These are phyloP conservation scores for Platyrinchus mystaceus DNA, from an alignment of 2,797 vertebrate genomes.

Conservation along the genomic window DNA sequence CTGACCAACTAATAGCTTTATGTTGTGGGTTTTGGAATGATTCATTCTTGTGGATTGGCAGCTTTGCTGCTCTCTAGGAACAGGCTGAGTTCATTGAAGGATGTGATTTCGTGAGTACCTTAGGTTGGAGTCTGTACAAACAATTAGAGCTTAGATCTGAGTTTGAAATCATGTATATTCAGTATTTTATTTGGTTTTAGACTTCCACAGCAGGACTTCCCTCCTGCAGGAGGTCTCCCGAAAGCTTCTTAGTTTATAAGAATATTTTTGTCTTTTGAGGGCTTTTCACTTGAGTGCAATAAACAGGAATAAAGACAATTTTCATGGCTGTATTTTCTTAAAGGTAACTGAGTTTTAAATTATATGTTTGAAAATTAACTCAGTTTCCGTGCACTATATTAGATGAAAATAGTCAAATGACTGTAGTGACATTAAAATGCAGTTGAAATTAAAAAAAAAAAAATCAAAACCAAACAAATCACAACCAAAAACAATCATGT, in stretches of 20 bases:
- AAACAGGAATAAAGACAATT: not conserved
- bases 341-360: not conserved
- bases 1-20: conserved; percentile 57
- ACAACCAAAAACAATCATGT: not conserved
- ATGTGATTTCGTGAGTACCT: conserved; percentile 2
- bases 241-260: not conserved
- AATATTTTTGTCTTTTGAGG: not conserved
- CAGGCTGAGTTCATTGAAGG: conserved; percentile 7
- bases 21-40: conserved; percentile 49
- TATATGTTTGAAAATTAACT: not conserved
- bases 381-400: not conserved
- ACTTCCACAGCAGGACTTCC: not conserved
- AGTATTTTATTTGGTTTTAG: not conserved
- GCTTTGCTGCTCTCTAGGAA: conserved; percentile 64
- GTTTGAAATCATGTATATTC: not conserved
- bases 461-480: not conserved
- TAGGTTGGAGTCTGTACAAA: not conserved
- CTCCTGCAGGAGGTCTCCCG: not conserved
- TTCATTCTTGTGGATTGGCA: conserved; percentile 57
- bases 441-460: not conserved
- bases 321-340: not conserved
- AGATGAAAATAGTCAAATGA: not conserved
- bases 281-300: not conserved
- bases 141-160: not conserved
- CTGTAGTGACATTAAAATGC: not conserved